A percentile compares a stretch with the other conserved stretches of the same genome.
Evolutionary conservation across 2,113 vertebrate genomes (phyloP).

Genomic region (Mustela lutreola): DNA sequence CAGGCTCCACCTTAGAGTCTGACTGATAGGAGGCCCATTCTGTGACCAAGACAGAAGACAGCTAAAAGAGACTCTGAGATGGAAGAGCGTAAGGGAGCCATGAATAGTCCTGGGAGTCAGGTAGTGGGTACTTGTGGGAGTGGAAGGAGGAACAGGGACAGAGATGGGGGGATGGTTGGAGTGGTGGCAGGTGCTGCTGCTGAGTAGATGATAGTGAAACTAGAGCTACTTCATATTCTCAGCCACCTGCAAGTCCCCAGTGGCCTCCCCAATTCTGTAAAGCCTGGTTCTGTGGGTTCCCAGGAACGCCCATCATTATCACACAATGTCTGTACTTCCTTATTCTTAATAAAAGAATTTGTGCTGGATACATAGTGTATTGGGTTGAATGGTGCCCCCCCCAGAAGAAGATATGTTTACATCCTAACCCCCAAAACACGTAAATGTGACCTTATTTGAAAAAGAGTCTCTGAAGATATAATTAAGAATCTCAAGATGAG

Average conservation of each 20-base stretch:
- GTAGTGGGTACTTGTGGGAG: background rate
- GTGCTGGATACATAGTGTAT: background rate
- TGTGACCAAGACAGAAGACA: background rate
- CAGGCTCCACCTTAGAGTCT: background rate
- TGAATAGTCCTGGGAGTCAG: too few species aligned
- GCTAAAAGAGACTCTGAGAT: background rate
- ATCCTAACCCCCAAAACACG: background rate
- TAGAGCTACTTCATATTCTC: background rate
- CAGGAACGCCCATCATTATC: background rate
- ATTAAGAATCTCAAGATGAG: background rate
- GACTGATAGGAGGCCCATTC: background rate
- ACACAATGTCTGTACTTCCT: background rate
- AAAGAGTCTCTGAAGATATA: background rate
- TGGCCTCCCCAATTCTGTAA: background rate
- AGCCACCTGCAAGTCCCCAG: background rate
- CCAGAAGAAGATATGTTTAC: background rate
- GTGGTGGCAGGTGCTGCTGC: background rate
- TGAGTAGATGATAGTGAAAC: background rate
- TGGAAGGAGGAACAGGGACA: background rate
- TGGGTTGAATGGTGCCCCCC: background rate
- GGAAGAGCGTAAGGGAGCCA: background rate
- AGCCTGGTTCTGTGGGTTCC: background rate
- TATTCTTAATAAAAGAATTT: background rate
- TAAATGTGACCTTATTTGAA: background rate
- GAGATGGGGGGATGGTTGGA: background rate